phyloP scores from a whole-genome alignment of 2,113 vertebrate genomes.

The Urocolius indicus region DNA sequence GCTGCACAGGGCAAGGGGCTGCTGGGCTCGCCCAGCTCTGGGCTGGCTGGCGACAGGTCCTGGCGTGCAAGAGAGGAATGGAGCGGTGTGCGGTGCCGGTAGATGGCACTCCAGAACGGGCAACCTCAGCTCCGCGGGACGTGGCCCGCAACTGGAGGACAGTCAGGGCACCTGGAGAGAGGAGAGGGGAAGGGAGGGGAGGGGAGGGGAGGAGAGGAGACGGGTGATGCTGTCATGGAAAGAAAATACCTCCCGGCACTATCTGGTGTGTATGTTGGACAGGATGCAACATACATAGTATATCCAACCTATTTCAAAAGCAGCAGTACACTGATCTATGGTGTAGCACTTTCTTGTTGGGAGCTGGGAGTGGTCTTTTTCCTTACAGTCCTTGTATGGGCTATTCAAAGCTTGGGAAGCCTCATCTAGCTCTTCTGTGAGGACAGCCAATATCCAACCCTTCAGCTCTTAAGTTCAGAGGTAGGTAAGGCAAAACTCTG shows the following conservation, averaged over 20 bases:
- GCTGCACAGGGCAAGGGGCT: rapidly evolving
- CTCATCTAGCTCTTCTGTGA: not conserved
- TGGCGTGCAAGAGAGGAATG: not conserved
- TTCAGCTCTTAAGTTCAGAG: not conserved
- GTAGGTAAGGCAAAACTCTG: not conserved
- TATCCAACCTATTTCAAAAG: not conserved
- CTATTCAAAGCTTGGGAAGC: not conserved
- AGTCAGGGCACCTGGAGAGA: not conserved
- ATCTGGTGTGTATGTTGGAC: rapidly evolving
- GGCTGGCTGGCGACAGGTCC: not conserved
- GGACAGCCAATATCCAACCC: not conserved
- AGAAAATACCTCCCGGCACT: rapidly evolving
- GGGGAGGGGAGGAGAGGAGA: too few species aligned
- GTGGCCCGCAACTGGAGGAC: too few species aligned
- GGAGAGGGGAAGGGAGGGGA: not conserved
- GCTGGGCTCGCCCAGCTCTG: not conserved
- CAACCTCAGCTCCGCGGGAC: not conserved
- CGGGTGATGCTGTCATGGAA: not conserved
- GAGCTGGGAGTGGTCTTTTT: not conserved
- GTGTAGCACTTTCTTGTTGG: rapidly evolving
- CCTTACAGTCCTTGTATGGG: not conserved
- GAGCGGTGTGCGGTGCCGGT: not conserved
- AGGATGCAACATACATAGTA: rapidly evolving
- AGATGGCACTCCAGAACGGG: conserved; percentile 49
- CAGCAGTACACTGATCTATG: not conserved